Evolutionary conservation across 35 echinoderm and acorn worm genomes (phyloP).

Genomic region (Heliocidaris erythrogramma): DNA sequence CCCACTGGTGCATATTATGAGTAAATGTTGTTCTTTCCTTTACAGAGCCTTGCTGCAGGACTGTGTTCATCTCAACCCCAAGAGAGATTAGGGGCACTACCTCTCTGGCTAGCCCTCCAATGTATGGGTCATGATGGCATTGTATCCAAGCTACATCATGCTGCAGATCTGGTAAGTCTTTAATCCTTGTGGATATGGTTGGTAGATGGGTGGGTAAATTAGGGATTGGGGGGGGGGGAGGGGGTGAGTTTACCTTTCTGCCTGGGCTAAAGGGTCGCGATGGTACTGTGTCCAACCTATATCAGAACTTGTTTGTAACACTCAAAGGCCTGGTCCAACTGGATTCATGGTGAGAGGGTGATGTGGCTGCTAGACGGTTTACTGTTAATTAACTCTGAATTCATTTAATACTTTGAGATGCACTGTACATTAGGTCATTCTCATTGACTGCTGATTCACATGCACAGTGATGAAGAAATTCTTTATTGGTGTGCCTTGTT

Average conservation of each 20-base stretch:
- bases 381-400: no score
- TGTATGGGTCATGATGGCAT: constrained; percentile 79
- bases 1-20: neutral
- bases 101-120: constrained; percentile 90
- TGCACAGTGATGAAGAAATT: no score
- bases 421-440: no score
- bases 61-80: constrained; percentile 78
- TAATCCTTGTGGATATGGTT: neutral
- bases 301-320: constrained; percentile 76
- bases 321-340: constrained; percentile 50
- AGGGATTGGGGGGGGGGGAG: neutral
- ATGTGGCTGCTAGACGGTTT: no score
- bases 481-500: no score
- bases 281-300: constrained; percentile 79
- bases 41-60: constrained; percentile 84
- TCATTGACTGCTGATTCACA: no score
- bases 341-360: constrained; percentile 4
- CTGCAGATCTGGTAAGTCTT: constrained; percentile 89
- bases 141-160: constrained; percentile 80
- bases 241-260: neutral
- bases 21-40: neutral
- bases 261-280: constrained; percentile 65
- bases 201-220: neutral
- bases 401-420: no score
- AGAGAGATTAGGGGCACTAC: constrained; percentile 86